Percentiles rank a stretch among this genome's conserved stretches.
phyloP scores from a whole-genome alignment of 2,888 invertebrate species.

The Aphidoletes aphidimyza region DNA sequence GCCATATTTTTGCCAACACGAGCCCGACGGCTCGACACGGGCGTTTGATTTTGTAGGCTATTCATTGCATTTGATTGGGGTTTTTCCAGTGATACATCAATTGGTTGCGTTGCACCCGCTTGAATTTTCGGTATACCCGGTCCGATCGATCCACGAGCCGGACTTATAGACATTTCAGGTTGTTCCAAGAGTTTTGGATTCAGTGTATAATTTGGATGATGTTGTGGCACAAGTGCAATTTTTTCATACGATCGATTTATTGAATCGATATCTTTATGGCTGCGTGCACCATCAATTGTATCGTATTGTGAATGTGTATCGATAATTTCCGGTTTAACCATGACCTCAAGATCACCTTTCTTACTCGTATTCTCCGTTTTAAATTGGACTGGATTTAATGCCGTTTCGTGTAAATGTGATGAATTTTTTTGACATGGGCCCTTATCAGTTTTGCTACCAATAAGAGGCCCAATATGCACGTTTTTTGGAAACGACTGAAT shows the following conservation, averaged over 20 bases:
- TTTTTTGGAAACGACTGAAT: constrained; percentile 97
- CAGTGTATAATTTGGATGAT: constrained; percentile 56
- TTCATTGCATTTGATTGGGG: constrained; percentile 26
- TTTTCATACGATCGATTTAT: constrained; percentile 64
- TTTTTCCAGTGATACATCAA: constrained; percentile 47
- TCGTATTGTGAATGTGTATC: constrained; percentile 59
- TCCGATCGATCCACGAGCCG: constrained; percentile 76
- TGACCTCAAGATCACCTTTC: constrained; percentile 57
- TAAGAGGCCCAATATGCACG: constrained; percentile 98
- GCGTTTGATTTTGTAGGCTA: background rate
- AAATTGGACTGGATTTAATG: constrained; percentile 6
- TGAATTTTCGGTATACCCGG: constrained; percentile 71
- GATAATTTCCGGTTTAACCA: constrained; percentile 59
- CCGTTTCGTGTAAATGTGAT: constrained; percentile 59
- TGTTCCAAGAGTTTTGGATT: constrained; percentile 59
- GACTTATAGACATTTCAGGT: constrained; percentile 68
- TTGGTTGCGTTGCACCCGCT: constrained; percentile 57
- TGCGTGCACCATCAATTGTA: background rate
- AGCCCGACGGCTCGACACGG: constrained; percentile 66
- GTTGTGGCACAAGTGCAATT: constrained; percentile 63
- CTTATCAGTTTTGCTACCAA: constrained; percentile 86
- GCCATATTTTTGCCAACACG: constrained; percentile 76
- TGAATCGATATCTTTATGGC: background rate
- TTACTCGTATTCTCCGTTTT: constrained; percentile 57
- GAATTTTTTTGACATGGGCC: constrained; percentile 67